phyloP scores from a whole-genome alignment of 2,888 invertebrate species.

The Pandemis corylana region DNA sequence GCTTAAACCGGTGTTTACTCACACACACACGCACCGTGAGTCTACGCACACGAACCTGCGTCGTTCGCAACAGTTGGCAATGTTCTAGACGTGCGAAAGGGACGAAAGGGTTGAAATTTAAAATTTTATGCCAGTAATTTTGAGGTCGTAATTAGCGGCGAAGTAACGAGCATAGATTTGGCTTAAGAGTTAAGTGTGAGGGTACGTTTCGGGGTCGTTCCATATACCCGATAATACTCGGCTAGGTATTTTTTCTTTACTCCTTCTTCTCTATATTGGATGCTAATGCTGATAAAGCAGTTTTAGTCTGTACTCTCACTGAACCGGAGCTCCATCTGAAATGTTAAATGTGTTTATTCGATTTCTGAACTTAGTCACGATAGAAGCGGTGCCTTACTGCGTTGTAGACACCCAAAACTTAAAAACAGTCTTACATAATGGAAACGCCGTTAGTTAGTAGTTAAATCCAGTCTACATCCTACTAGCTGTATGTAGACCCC shows the following conservation, averaged over 20 bases:
- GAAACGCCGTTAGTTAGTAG: too few species aligned
- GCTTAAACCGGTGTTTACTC: conserved; percentile 85
- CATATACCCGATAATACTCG: neutral
- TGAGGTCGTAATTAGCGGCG: conserved; percentile 78
- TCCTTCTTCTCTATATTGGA: too few species aligned
- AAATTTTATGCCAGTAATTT: conserved; percentile 75
- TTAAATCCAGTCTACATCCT: neutral
- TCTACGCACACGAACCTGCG: conserved; percentile 51
- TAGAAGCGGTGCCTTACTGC: too few species aligned
- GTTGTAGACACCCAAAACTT: too few species aligned
- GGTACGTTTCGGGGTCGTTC: conserved; percentile 51
- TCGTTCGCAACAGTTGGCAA: conserved; percentile 72
- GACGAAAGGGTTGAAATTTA: conserved; percentile 67
- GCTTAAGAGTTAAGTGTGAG: conserved; percentile 63
- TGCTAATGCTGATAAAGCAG: neutral
- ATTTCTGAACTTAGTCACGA: too few species aligned
- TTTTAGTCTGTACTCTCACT: too few species aligned
- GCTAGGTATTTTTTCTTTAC: neutral
- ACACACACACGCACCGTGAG: conserved; percentile 57
- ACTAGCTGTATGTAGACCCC: neutral
- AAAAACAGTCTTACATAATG: too few species aligned
- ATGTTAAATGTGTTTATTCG: too few species aligned
- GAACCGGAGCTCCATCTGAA: too few species aligned
- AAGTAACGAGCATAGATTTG: conserved; percentile 74
- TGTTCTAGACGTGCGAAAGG: conserved; percentile 66